These are phyloP conservation scores for Omphaloscelis lunosa DNA, from an alignment of 2,888 invertebrate species.

Conservation along the genomic window DNA sequence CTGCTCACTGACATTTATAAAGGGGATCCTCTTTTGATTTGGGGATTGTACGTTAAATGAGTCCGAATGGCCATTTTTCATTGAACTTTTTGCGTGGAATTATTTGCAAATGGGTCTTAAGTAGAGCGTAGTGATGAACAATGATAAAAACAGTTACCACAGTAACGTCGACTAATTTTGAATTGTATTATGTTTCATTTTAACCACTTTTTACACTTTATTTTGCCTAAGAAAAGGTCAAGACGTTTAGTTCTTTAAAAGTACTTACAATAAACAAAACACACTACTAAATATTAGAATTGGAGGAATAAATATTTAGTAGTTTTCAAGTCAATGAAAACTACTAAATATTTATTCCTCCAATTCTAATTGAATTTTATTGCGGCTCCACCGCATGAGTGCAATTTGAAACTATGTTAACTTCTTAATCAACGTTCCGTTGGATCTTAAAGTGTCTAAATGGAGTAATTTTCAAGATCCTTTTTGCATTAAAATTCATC, in stretches of 20 bases:
- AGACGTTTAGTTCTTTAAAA: not conserved
- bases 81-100: constrained; percentile 5
- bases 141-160: not conserved
- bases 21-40: constrained; percentile 65
- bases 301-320: no score
- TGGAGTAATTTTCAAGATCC: constrained; percentile 62
- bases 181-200: not conserved
- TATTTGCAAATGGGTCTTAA: not conserved
- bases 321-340: no score
- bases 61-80: constrained; percentile 53
- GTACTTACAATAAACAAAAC: not conserved
- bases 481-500: constrained; percentile 72
- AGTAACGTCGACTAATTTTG: not conserved
- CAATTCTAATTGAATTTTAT: constrained; percentile 22
- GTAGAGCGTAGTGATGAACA: no score
- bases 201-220: not conserved
- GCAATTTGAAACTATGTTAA: constrained; percentile 31
- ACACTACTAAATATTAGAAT: not conserved
- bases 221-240: not conserved
- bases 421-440: constrained; percentile 47
- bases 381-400: constrained; percentile 29
- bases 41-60: constrained; percentile 52
- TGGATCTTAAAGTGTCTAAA: constrained; percentile 58
- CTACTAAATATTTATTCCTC: constrained; percentile 3
- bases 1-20: constrained; percentile 64